Base-by-base conservation (phyloP, 2,797 vertebrate species). In the Hydrophis major region DNA sequence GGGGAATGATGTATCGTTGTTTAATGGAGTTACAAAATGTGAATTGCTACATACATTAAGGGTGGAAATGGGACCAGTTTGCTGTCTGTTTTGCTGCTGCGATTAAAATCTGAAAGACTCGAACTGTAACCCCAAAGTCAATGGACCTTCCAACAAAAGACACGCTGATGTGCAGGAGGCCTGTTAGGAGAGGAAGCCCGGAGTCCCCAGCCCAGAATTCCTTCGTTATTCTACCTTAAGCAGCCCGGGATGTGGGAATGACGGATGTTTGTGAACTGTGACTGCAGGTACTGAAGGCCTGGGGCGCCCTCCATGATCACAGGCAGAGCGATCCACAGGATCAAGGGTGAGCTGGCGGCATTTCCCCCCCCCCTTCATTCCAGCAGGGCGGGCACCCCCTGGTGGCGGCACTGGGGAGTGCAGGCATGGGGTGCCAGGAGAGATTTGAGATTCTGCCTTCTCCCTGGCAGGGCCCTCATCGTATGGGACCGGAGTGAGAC, bases 221-320 rank as follows among this genome's bases (percentile, higher is more conserved):
- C 74, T 47, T 25, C 5, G 20, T 4, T 14, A 57, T 27, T 42
- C 22, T 4, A 13, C 22, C 63, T 16, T 27, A 50, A 27, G 16
- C 37, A 42, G 66, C 7, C 20, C n/a, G 0, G 47, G 55, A 63
- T 27, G 12, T 18, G 8, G 11, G n/a, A 27, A 2, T 3, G 3
- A 13, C 1, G n/a, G 74, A n/a, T 56, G 47, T 10, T 0, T 63
- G 61, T 22, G 92, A 86, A 28, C 7, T 91, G 6, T 63, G 27
- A 14, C 57, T 42, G 6, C 87, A 93, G 93, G 93, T 93, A 1
- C 50, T 93, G 87, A 32, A 42, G n/a, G 66, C 86, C 69, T 93
- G 90, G 93, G 61, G 57, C 1, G 69, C 61, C 16, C 32, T 93
- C 47, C 69, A 18, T 7, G 37, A 27, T 1, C 25, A 89, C 57